Conservation (phyloP, 2,113 vertebrate species). For the Gopherus flavomarginatus region DNA sequence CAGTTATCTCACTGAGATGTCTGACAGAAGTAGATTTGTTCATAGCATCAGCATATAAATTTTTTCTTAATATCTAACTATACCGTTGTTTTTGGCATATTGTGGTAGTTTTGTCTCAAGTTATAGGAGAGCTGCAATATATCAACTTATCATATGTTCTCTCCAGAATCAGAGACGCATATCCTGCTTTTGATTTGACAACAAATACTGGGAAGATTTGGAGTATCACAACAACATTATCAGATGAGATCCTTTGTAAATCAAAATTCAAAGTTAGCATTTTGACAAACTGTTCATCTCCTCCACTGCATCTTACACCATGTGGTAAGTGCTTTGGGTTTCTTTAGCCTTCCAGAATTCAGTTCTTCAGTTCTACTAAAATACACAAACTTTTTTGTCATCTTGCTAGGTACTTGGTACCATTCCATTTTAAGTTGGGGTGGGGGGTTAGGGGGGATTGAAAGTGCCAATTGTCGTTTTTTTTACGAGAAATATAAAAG, state of each 20-base stretch:
- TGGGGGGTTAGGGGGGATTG: background rate
- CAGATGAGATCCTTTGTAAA: constrained; percentile 50
- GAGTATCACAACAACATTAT: constrained; percentile 60
- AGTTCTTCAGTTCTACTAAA: background rate
- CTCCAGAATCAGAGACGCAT: constrained; percentile 73
- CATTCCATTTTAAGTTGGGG: background rate
- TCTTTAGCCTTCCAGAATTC: background rate
- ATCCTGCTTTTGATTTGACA: constrained; percentile 55
- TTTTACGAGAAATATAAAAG: background rate
- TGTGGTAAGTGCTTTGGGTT: background rate
- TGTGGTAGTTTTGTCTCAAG: background rate
- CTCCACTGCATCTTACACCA: constrained; percentile 36
- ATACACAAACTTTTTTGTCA: background rate
- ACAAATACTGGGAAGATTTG: constrained; percentile 77
- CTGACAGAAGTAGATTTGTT: background rate
- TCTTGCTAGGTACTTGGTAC: background rate
- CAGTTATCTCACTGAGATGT: background rate
- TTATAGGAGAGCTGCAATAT: background rate
- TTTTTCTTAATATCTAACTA: background rate
- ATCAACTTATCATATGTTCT: background rate
- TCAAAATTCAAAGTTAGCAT: constrained; percentile 62
- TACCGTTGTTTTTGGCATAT: background rate
- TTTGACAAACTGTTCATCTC: constrained; percentile 39
- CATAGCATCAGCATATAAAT: background rate
- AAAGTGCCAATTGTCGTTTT: background rate